These are phyloP conservation scores for Rhinichthys klamathensis DNA, from an alignment of 2,113 vertebrate species.

Conservation along the genomic window DNA sequence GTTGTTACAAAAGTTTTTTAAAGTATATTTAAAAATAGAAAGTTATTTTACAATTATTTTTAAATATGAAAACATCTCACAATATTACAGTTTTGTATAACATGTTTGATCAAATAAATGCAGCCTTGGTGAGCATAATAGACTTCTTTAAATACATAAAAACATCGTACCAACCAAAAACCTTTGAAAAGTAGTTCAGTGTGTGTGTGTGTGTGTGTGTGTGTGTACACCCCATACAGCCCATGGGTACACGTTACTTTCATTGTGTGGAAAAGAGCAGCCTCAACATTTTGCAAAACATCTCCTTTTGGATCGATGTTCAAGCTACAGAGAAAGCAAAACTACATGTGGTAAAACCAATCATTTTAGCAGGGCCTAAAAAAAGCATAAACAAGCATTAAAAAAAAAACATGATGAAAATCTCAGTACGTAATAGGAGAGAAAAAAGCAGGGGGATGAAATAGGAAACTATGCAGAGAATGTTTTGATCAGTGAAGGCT, in stretches of 20 bases:
- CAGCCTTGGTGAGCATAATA: neutral
- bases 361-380: neutral
- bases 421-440: neutral
- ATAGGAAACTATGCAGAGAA: conserved; percentile 23
- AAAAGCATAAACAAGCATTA: conserved; percentile 24
- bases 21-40: too few species aligned
- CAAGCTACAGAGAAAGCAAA: neutral
- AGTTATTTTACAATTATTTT: too few species aligned
- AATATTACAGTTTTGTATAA: too few species aligned
- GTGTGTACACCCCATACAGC: neutral
- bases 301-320: neutral
- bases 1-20: too few species aligned
- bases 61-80: too few species aligned
- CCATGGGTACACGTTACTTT: neutral
- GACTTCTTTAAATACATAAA: too few species aligned
- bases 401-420: neutral
- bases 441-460: neutral
- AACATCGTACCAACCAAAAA: neutral
- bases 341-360: neutral
- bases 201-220: neutral
- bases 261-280: neutral
- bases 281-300: neutral
- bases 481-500: conserved; percentile 70
- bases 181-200: neutral
- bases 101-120: neutral